Base-by-base conservation (phyloP, 2,888 invertebrate species). In the Nasonovia ribisnigri region DNA sequence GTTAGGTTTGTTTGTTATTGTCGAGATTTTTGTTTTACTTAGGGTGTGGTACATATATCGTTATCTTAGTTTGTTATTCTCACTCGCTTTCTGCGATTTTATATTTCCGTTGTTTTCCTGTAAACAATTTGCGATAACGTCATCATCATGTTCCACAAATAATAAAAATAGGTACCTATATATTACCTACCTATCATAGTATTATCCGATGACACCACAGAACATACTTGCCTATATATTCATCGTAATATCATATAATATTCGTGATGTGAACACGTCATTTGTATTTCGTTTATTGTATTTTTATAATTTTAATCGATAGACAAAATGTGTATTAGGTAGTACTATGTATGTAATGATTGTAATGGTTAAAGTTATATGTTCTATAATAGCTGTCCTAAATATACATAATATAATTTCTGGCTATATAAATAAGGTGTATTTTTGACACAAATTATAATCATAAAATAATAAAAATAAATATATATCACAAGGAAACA, bases 51-150 rank as follows among this genome's bases (percentile, higher is more conserved):
- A n/a, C 11, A 20, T 29, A 43, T 42, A 42, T 86, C 29, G 29
- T 86, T 46, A 67, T 67, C 36, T 46, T 90, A 5, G 67, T 67
- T 26, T 77, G n/a, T 67, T 48, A 67, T 67, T 90, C 48, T 51
- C n/a, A 42, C 54, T 91, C 51, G 43, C 29, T 91, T 91, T 91
- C 91, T 84, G 84, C 43, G 29, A 84, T 84, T 91, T 91, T 54
- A 42, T 54, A 29, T 84, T 84, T 84, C 42, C 54, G 84, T 16
- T 84, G 54, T 54, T 84, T 91, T 84, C 24, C 43, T 29, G 84
- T 91, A 77, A 84, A 90, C 84, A 51, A 43, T 46, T 24, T 54
- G 1, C 29, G 10, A 29, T 84, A 43, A 29, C 60, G 57, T 51
- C 48, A n/a, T 51, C 89, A 16, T 36, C 48, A n/a, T 51, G 29